phyloP scores from a whole-genome alignment of 2,797 vertebrate species.

The Chelon auratus region DNA sequence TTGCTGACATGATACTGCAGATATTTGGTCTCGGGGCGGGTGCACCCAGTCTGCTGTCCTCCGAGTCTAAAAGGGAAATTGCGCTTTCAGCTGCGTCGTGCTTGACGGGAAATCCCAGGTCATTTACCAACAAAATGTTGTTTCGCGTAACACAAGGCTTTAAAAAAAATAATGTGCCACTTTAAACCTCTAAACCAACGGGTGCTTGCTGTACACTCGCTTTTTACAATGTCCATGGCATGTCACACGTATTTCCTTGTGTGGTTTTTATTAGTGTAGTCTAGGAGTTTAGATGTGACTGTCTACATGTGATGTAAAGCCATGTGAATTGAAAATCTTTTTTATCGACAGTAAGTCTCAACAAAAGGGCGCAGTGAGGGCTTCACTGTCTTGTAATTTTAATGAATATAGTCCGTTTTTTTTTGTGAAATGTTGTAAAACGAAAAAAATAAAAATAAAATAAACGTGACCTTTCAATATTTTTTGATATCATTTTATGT shows the following conservation, averaged over 20 bases:
- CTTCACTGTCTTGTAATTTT: constrained; percentile 78
- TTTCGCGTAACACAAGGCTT: constrained; percentile 75
- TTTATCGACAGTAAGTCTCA: constrained; percentile 67
- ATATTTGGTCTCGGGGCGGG: constrained; percentile 3
- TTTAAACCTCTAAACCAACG: constrained; percentile 68
- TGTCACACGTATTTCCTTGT: constrained; percentile 84
- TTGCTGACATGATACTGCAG: neutral
- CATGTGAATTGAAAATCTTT: constrained; percentile 74
- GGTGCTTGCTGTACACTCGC: constrained; percentile 78
- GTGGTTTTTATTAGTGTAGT: constrained; percentile 84
- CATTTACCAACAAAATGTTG: constrained; percentile 65
- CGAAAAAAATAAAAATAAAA: constrained; percentile 52
- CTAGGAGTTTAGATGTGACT: constrained; percentile 84
- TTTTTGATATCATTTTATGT: constrained; percentile 90
- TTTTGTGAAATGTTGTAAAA: constrained; percentile 82
- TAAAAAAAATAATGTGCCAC: constrained; percentile 71
- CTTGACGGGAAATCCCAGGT: constrained; percentile 51
- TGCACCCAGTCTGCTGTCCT: constrained; percentile 47
- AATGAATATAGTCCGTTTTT: constrained; percentile 79
- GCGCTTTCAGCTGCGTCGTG: constrained; percentile 53
- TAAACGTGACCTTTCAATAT: constrained; percentile 74
- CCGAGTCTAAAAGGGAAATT: constrained; percentile 30
- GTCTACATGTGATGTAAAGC: constrained; percentile 86
- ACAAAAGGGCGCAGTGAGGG: constrained; percentile 60
- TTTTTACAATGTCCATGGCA: constrained; percentile 83